Evolutionary conservation across 1,140 invertebrate species (phyloP).

Genomic region (Drosophila carrolli): DNA sequence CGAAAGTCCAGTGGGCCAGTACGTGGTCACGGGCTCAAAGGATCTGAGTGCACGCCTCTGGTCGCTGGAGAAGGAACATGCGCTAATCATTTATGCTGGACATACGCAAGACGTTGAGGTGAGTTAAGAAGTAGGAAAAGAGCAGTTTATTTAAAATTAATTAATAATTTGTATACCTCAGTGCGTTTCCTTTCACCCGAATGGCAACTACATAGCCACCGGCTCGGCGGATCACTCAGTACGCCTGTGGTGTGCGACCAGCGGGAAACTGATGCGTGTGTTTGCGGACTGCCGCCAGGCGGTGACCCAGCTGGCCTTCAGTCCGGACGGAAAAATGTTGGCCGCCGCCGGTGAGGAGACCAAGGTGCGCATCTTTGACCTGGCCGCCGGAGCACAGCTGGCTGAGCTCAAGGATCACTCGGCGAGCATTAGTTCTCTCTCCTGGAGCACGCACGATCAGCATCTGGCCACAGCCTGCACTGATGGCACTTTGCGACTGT

Average conservation of each 20-base stretch:
- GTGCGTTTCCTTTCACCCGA: conserved; percentile 92
- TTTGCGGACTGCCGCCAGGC: conserved; percentile 91
- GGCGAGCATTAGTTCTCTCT: conserved; percentile 90
- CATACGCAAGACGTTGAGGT: conserved; percentile 94
- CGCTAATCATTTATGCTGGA: conserved; percentile 92
- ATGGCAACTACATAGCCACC: conserved; percentile 91
- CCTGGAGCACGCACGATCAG: conserved; percentile 88
- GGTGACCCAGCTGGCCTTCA: conserved; percentile 91
- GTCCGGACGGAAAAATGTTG: conserved; percentile 92
- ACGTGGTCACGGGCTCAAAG: conserved; percentile 92
- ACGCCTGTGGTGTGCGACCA: conserved; percentile 89
- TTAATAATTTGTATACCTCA: conserved; percentile 4
- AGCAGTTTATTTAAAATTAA: no score
- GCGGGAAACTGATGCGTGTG: conserved; percentile 89
- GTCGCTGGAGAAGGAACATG: conserved; percentile 92
- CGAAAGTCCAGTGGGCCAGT: conserved; percentile 89
- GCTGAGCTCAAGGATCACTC: conserved; percentile 92
- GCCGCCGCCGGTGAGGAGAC: conserved; percentile 89
- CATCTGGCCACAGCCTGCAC: conserved; percentile 91
- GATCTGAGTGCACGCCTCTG: conserved; percentile 94
- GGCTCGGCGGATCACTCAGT: conserved; percentile 92
- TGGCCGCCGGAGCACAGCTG: conserved; percentile 86
- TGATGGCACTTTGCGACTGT: conserved; percentile 91
- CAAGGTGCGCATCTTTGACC: conserved; percentile 87
- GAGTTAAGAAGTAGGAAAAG: conserved; percentile 3